Base-by-base conservation (phyloP, 2,888 invertebrate species). In the Nowickia ferox region DNA sequence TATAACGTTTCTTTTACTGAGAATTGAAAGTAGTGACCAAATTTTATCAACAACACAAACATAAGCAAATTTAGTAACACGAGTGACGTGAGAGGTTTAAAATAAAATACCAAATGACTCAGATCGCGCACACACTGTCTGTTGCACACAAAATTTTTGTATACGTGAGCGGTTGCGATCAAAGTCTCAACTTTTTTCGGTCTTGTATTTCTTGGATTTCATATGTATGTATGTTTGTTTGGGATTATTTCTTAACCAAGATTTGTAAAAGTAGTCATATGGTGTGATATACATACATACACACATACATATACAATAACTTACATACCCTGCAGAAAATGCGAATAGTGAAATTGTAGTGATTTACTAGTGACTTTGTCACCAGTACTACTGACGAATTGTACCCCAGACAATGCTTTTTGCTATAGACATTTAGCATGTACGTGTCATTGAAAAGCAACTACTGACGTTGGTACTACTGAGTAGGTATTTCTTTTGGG, bases 41-140 rank as follows among this genome's bases (percentile, higher is more conserved):
- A 40, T 19, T 15, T 53, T 15, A 76, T 30, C 11, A 30, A 19
- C 9, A 8, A 53, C 38, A 44, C 9, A 40, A 55, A 66, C 51
- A 66, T 17, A 44, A 42, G 19, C 6, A 22, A 59, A 5, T 61
- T 61, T 11, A 30, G 13, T 40, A 40, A 51, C 40, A 61, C 19
- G 6, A 30, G 42, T 61, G 68, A 53, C 42, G 15, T 59, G 69
- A 69, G 22, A 5, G 30, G 22, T 78, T 51, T 9, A 9, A 51
- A 42, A 42, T 68, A 57, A 63, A 19, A 19, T 48, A 11, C 19
- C 51, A 42, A 66, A 22, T 78, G 61, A 78, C 48, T 48, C 66
- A 77, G 40, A 59, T n/a, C 59, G 1, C 44, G 61, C 69, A 69
- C 65, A 53, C 51, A 51, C 19, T 61, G 15, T 40, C 63, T 63